These are phyloP conservation scores for Scaptodrosophila lebanonensis DNA, from an alignment of 1,140 invertebrate genomes.

Conservation along the genomic window DNA sequence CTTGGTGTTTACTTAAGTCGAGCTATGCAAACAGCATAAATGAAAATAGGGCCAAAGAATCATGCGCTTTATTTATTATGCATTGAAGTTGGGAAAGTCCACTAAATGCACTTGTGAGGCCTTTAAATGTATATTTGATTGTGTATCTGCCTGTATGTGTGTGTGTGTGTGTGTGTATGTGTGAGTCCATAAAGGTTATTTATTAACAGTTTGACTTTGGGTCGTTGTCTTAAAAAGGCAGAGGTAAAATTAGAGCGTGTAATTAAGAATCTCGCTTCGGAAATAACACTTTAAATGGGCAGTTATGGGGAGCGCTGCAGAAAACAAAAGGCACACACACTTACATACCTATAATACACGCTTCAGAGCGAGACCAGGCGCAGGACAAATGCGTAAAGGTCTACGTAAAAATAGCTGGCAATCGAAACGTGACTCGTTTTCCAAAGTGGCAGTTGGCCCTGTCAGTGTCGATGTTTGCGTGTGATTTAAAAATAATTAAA, in stretches of 20 bases:
- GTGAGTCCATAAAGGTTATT: conserved; percentile 40
- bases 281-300: conserved; percentile 73
- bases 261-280: conserved; percentile 62
- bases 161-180: neutral
- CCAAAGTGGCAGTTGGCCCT: conserved; percentile 22
- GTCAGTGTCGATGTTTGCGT: conserved; percentile 28
- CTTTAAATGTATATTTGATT: too few species aligned
- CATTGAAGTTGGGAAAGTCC: conserved; percentile 55
- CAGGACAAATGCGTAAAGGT: conserved; percentile 25
- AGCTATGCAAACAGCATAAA: conserved; percentile 39
- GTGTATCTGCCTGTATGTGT: conserved; percentile 7
- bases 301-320: conserved; percentile 52
- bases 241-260: conserved; percentile 38
- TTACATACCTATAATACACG: too few species aligned
- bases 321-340: too few species aligned
- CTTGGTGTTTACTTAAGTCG: conserved; percentile 21
- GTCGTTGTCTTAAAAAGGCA: conserved; percentile 12
- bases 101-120: too few species aligned
- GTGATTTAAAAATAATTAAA: conserved; percentile 76
- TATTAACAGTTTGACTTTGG: conserved; percentile 31
- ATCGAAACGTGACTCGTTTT: conserved; percentile 65
- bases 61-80: conserved; percentile 71
- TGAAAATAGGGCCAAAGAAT: conserved; percentile 46
- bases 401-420: conserved; percentile 56
- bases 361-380: too few species aligned